A percentile compares a stretch with the other conserved stretches of the same genome.
Evolutionary conservation across 1,140 invertebrate species (phyloP).

Genomic region (Solenopsis fugax): DNA sequence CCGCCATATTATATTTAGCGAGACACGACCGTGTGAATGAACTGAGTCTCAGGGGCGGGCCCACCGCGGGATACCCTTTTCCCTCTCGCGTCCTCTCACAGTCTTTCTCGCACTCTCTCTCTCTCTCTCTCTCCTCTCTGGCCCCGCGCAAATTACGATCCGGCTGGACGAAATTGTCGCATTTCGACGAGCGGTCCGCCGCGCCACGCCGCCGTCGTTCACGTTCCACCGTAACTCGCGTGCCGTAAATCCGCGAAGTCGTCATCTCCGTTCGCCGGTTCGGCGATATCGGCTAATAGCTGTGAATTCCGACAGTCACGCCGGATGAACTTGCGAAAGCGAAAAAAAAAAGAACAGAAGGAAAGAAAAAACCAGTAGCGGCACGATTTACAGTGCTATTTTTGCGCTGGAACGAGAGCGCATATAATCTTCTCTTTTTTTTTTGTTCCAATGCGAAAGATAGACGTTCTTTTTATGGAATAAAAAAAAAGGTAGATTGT

Average conservation of each 20-base stretch:
- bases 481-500: background rate
- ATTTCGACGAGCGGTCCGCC: background rate
- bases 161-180: background rate
- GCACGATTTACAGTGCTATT: background rate
- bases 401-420: background rate
- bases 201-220: background rate
- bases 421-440: background rate
- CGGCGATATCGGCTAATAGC: background rate
- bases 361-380: background rate
- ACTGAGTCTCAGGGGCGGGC: constrained; percentile 81
- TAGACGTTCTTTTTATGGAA: background rate
- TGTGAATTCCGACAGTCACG: constrained; percentile 16
- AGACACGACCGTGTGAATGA: constrained; percentile 84
- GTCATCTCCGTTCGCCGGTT: background rate
- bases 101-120: too few relatives aligned
- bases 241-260: background rate
- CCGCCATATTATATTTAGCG: constrained; percentile 85
- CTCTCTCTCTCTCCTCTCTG: too few relatives aligned
- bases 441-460: background rate
- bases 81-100: background rate
- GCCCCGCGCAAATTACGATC: background rate
- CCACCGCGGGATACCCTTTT: constrained; percentile 38
- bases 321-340: background rate
- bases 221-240: background rate
- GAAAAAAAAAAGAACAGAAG: background rate